Conservation (phyloP, 2,113 vertebrate species). For the Calyptommatus sinebrachiatus region DNA sequence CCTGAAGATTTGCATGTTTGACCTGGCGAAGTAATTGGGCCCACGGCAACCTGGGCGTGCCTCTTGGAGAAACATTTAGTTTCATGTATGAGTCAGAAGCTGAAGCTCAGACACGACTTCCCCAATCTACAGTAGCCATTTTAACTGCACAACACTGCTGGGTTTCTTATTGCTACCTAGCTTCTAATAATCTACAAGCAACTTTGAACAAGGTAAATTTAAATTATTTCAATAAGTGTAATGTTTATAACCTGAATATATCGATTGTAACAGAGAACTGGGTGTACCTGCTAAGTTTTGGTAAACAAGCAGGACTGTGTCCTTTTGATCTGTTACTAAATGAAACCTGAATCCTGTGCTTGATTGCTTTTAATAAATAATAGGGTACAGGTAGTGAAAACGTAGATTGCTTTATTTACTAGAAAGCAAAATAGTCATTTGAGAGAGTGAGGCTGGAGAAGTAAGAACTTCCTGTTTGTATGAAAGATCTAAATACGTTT, state of each 20-base stretch:
- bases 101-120: conserved; percentile 75
- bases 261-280: conserved; percentile 17
- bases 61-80: conserved; percentile 71
- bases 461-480: background rate
- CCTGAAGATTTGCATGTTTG: conserved; percentile 74
- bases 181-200: conserved; percentile 48
- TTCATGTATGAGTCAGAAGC: conserved; percentile 78
- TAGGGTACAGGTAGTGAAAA: conserved; percentile 40
- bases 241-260: conserved; percentile 27
- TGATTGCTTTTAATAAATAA: conserved; percentile 27
- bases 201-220: conserved; percentile 57
- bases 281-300: conserved; percentile 50
- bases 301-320: conserved; percentile 50
- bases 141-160: conserved; percentile 69
- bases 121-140: conserved; percentile 77
- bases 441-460: background rate
- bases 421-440: background rate
- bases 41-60: conserved; percentile 72
- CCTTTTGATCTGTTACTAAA: conserved; percentile 55
- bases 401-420: background rate
- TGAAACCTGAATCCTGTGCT: conserved; percentile 56
- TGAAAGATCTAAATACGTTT: background rate
- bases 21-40: conserved; percentile 71
- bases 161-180: conserved; percentile 59
- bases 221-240: conserved; percentile 39